These are phyloP conservation scores for Ctenopoma multispine DNA, from an alignment of 2,797 vertebrate species.

Conservation along the genomic window DNA sequence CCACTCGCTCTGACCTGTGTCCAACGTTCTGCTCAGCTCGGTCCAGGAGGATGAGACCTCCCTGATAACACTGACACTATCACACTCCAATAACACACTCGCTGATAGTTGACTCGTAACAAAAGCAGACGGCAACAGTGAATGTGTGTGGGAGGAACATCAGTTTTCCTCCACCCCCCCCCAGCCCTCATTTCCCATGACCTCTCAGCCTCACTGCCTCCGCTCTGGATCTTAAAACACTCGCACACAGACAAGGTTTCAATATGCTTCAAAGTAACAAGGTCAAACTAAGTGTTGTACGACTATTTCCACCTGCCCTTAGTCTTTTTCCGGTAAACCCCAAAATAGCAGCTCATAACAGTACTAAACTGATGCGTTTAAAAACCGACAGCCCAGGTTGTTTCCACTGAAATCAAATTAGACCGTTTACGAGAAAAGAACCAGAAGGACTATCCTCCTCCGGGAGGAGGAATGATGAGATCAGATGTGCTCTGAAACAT, in stretches of 20 bases:
- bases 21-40: no score
- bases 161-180: neutral
- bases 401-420: no score
- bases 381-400: no score
- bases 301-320: no score
- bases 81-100: conserved; percentile 22
- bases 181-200: conserved; percentile 42
- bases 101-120: neutral
- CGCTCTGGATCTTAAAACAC: conserved; percentile 1
- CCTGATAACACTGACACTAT: conserved; percentile 4
- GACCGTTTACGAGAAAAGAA: no score
- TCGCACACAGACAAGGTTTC: conserved; percentile 5
- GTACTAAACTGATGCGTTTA: no score
- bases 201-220: conserved; percentile 27
- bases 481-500: no score
- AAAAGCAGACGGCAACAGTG: neutral
- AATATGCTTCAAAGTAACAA: neutral
- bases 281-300: neutral
- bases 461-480: no score
- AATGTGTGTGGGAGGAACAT: conserved; percentile 41
- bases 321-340: no score
- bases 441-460: no score
- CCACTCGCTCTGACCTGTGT: no score
- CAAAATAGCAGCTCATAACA: no score
- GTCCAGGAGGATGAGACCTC: conserved; percentile 10